Percentiles rank a stretch among this genome's conserved stretches.
Conservation (phyloP, 2,888 invertebrate genomes). For the Rhamnusium bicolor region DNA sequence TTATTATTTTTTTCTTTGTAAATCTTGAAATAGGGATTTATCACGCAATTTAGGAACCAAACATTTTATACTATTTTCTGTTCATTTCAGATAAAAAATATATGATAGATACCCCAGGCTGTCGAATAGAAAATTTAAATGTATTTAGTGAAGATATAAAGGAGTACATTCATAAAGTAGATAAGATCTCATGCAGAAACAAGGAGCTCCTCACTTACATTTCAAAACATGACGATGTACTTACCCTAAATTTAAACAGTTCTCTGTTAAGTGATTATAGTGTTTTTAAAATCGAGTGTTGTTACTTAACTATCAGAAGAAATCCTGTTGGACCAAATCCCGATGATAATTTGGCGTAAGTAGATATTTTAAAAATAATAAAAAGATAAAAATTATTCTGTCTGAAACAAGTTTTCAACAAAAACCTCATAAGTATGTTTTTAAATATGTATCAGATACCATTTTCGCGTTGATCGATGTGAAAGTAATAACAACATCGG, state of each 20-base stretch:
- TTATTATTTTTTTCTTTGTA: too few relatives aligned
- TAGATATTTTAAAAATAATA: too few relatives aligned
- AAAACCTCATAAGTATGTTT: too few relatives aligned
- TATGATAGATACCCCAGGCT: constrained; percentile 42
- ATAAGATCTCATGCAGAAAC: constrained; percentile 34
- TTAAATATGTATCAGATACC: too few relatives aligned
- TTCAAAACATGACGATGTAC: neutral
- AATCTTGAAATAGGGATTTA: too few relatives aligned
- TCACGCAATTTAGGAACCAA: too few relatives aligned
- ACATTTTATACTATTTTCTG: too few relatives aligned
- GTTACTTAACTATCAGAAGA: constrained; percentile 34
- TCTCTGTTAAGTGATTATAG: constrained; percentile 31
- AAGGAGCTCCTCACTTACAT: constrained; percentile 37
- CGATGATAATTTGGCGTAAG: constrained; percentile 40
- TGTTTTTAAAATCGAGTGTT: constrained; percentile 32
- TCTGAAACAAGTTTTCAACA: too few relatives aligned
- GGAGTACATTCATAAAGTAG: constrained; percentile 29
- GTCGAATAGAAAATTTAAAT: constrained; percentile 39
- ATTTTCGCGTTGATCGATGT: too few relatives aligned
- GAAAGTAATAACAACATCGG: too few relatives aligned
- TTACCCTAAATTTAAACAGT: constrained; percentile 34
- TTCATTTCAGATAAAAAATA: constrained; percentile 34
- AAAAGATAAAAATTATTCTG: too few relatives aligned
- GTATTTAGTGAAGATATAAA: constrained; percentile 38
- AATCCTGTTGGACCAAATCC: constrained; percentile 28